These are phyloP conservation scores for Tachycineta bicolor DNA, from an alignment of 2,113 vertebrate species.

Conservation along the genomic window DNA sequence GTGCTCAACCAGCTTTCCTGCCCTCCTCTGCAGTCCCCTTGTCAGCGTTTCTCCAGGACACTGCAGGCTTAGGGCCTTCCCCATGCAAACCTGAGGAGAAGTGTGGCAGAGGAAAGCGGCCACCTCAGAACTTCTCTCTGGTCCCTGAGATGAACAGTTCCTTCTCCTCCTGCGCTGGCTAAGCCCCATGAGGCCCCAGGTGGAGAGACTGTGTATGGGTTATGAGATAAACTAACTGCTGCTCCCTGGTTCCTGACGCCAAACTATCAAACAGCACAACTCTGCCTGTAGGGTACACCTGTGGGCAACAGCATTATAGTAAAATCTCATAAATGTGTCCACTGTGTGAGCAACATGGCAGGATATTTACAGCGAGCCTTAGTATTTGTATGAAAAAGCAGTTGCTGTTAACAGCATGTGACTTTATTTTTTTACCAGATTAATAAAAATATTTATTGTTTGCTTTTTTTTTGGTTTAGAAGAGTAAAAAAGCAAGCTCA, in stretches of 20 bases:
- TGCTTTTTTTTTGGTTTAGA: not conserved
- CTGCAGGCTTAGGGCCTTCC: accelerated
- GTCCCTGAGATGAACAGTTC: not conserved
- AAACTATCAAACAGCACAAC: not conserved
- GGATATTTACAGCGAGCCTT: not conserved
- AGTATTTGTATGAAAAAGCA: not conserved
- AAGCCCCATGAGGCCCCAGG: not conserved
- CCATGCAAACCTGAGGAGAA: not conserved
- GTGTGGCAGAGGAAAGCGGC: not conserved
- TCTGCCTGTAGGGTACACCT: not conserved
- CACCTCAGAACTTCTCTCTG: not conserved
- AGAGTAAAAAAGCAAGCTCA: not conserved
- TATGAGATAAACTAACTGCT: not conserved
- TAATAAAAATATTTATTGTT: not conserved
- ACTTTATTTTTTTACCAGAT: not conserved
- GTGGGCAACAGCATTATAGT: not conserved
- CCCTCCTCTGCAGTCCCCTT: not conserved
- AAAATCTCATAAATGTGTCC: not conserved
- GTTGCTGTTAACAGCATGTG: not conserved
- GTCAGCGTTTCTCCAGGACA: not conserved
- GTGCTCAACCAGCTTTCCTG: not conserved
- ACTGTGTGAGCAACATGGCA: not conserved
- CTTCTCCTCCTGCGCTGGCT: not conserved
- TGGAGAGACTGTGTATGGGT: accelerated
- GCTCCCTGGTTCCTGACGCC: not conserved